phyloP scores from a whole-genome alignment of 2,888 invertebrate species.

The Drosophila heteroneura region DNA sequence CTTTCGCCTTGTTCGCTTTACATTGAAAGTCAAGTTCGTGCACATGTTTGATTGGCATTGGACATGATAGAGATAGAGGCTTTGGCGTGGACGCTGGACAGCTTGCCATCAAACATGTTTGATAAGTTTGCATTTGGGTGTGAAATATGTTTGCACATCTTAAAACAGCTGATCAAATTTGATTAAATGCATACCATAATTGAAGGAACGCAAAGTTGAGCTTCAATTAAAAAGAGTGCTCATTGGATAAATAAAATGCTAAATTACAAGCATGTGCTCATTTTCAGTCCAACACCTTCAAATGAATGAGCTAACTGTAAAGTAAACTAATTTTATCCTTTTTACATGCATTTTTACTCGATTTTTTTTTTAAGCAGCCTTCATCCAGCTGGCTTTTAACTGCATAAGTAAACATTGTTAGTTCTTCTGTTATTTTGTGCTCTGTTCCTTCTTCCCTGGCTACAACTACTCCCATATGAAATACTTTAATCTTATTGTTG shows the following conservation, averaged over 20 bases:
- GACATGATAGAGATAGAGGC: constrained; percentile 24
- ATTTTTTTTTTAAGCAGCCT: background rate
- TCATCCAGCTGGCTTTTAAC: background rate
- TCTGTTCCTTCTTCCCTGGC: background rate
- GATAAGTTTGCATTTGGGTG: constrained; percentile 15
- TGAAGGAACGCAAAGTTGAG: background rate
- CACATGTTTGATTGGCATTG: constrained; percentile 78
- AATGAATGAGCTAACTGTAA: background rate
- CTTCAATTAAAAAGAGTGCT: background rate
- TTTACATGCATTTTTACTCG: background rate
- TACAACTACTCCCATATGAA: constrained; percentile 8
- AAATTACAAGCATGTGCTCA: background rate
- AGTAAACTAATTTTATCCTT: background rate
- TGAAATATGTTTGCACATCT: constrained; percentile 29
- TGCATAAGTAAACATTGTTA: background rate
- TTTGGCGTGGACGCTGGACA: constrained; percentile 28
- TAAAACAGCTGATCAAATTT: constrained; percentile 7
- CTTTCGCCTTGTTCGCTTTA: constrained; percentile 76
- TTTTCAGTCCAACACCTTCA: background rate
- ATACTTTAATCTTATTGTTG: constrained; percentile 11
- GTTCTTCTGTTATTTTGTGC: background rate
- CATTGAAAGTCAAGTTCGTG: constrained; percentile 83
- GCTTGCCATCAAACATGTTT: constrained; percentile 38
- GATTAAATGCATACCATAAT: background rate
- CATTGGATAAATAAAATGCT: background rate